Base-by-base conservation (phyloP, 2,888 invertebrate genomes). In the Hymenopus coronatus region DNA sequence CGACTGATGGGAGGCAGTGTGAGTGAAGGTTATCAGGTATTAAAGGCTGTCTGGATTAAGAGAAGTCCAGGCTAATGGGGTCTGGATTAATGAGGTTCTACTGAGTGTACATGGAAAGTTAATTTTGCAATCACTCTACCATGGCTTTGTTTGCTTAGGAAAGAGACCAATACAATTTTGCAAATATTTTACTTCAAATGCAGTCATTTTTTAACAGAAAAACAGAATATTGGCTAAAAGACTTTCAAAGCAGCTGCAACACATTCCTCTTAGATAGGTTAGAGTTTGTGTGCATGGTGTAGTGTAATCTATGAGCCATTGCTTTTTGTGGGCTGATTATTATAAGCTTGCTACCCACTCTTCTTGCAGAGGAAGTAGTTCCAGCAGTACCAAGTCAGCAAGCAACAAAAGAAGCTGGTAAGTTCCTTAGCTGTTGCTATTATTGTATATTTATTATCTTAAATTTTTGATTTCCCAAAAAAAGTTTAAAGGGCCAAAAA, bases 321-420 rank as follows among this genome's bases (percentile, higher is more conserved):
- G 90, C 89, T 89, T 89, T 84, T 46, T 89, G 84, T 85, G 81
- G 87, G 89, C 89, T 89, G 89, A 70, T 87, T 25, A 86, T 70
- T 89, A 88, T 84, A 88, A 81, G 90, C 89, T 89, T 90, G 90
- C 86, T 81, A 87, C 89, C 89, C 88, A 82, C 88, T 88, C 88
- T 90, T 89, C 89, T 90, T 90, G 85, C 90, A 90, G 90, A 89
- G 84, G 88, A 88, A 28, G 81, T 89, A 81, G 88, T 27, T n/a
- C 90, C 90, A 28, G 89, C 88, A n/a, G 90, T 90, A n/a, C 88
- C 90, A 30, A 90, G 88, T 81, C 90, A 90, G 85, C 89, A 87
- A 83, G 83, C 90, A 28, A 89, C 89, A 30, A 90, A 90, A 90
- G 90, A 90, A 83, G 88, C 82, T 88, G 90, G 90, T 90, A 85